A percentile compares a stretch with the other conserved stretches of the same genome.
These are phyloP conservation scores for Cheracebus regulus DNA, from an alignment of 2,797 vertebrate species.

Conservation along the genomic window DNA sequence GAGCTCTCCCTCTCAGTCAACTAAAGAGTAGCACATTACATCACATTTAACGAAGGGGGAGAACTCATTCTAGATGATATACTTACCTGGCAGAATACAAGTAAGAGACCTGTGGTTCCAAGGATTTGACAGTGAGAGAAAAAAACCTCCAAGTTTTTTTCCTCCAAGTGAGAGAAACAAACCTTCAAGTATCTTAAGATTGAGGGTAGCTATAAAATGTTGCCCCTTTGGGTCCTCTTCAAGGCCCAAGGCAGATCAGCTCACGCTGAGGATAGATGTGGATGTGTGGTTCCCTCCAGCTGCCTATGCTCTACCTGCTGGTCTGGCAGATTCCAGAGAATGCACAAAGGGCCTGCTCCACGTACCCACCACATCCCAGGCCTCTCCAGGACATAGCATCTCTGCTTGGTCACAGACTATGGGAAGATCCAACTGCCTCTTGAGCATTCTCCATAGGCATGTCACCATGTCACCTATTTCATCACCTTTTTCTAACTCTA, in stretches of 20 bases:
- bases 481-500: not conserved
- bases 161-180: not conserved
- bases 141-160: not conserved
- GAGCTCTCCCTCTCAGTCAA: not conserved
- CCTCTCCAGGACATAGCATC: not conserved
- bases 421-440: not conserved
- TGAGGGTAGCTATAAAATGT: not conserved
- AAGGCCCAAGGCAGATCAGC: not conserved
- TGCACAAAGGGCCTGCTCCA: not conserved
- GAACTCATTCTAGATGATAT: not conserved
- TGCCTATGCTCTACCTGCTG: too few species aligned
- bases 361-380: not conserved
- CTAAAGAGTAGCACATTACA: not conserved
- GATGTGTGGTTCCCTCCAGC: too few species aligned
- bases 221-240: not conserved
- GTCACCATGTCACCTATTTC: not conserved
- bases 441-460: not conserved
- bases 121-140: not conserved
- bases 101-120: not conserved
- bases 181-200: not conserved
- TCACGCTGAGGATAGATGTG: not conserved
- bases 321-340: not conserved
- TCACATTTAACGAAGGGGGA: not conserved
- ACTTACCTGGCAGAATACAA: not conserved
- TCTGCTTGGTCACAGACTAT: too few species aligned